phyloP scores from a whole-genome alignment of 2,797 vertebrate species.

The Knipowitschia caucasica region DNA sequence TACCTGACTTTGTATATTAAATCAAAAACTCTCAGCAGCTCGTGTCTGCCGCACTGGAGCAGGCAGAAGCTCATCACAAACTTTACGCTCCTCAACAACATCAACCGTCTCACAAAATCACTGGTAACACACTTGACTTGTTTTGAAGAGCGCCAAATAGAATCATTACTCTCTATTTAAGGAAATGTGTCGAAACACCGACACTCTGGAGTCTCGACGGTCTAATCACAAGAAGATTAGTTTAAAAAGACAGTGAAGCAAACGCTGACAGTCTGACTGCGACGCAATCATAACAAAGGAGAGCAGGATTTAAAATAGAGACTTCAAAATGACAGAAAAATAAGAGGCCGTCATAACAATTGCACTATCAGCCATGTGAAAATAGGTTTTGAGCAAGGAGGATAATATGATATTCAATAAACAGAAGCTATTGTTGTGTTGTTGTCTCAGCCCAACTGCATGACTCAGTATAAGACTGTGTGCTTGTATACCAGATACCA shows the following conservation, averaged over 20 bases:
- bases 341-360: background rate
- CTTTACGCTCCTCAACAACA: no score
- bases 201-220: no score
- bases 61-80: no score
- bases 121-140: background rate
- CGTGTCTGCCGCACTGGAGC: no score
- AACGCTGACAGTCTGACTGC: conserved; percentile 45
- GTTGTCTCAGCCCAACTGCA: no score
- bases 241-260: conserved; percentile 45
- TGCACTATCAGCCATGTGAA: background rate
- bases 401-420: no score
- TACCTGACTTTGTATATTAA: no score
- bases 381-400: background rate
- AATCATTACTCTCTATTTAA: conserved; percentile 40
- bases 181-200: conserved; percentile 55
- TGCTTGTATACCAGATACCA: no score
- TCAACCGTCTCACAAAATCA: no score
- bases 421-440: no score
- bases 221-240: conserved; percentile 66
- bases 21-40: no score
- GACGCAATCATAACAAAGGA: conserved; percentile 12
- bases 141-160: conserved; percentile 6
- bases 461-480: no score
- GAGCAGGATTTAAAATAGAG: conserved; percentile 14
- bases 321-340: conserved; percentile 1